A percentile compares a stretch with the other conserved stretches of the same genome.
These are phyloP conservation scores for Teinopalpus imperialis DNA, from an alignment of 2,888 invertebrate genomes.

Conservation along the genomic window DNA sequence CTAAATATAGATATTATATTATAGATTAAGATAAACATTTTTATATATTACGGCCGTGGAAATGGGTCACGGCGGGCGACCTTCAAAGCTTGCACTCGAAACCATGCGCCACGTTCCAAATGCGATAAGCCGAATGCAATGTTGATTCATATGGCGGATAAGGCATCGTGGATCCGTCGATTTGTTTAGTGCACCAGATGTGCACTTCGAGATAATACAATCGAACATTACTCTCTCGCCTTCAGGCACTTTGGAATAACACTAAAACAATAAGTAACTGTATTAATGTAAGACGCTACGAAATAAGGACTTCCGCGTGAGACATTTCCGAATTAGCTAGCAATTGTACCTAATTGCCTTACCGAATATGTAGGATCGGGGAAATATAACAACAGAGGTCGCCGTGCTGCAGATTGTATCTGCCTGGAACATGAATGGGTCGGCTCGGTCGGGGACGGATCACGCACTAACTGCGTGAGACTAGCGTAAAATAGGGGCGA, in stretches of 20 bases:
- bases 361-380: no score
- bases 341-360: constrained; percentile 11
- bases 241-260: background rate
- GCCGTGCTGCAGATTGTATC: no score
- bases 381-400: no score
- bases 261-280: background rate
- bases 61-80: constrained; percentile 25
- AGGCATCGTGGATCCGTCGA: background rate
- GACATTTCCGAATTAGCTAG: constrained; percentile 3
- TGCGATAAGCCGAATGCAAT: constrained; percentile 19
- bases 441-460: no score
- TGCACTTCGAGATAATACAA: constrained; percentile 2
- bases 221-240: background rate
- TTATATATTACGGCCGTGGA: constrained; percentile 1
- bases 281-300: constrained; percentile 1
- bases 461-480: no score
- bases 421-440: no score
- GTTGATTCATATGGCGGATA: constrained; percentile 6
- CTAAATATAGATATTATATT: background rate
- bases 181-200: constrained; percentile 14
- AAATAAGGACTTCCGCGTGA: constrained; percentile 14
- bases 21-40: constrained; percentile 10
- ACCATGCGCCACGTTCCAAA: constrained; percentile 16
- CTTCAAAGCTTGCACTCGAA: constrained; percentile 23
- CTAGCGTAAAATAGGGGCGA: no score